Conservation (phyloP, 2,888 invertebrate genomes). For the Mystacides longicornis region DNA sequence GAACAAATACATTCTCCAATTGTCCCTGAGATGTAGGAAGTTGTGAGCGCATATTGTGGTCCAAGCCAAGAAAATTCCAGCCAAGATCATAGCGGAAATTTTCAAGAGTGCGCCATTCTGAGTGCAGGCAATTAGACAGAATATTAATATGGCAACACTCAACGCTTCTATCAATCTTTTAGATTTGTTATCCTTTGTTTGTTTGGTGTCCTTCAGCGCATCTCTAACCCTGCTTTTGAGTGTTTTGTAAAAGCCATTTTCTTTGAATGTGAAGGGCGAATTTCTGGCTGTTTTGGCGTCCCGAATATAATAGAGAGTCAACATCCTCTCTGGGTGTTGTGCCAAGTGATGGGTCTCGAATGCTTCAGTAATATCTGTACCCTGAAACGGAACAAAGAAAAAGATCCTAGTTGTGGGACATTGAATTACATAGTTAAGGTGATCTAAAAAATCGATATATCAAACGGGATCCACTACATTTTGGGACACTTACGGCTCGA, state of each 20-base stretch:
- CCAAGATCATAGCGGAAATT: constrained; percentile 36
- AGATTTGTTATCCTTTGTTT: constrained; percentile 34
- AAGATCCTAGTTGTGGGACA: no score
- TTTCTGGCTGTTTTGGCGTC: constrained; percentile 57
- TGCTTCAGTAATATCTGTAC: constrained; percentile 73
- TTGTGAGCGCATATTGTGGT: constrained; percentile 62
- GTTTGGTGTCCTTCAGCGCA: constrained; percentile 47
- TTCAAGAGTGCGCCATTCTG: constrained; percentile 30
- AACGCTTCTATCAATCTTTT: constrained; percentile 38
- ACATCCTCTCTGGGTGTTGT: constrained; percentile 47
- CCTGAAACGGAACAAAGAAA: no score
- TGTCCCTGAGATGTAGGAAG: constrained; percentile 67
- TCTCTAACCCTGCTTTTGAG: constrained; percentile 54
- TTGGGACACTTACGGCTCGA: no score
- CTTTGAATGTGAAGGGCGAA: constrained; percentile 65
- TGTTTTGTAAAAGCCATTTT: constrained; percentile 67
- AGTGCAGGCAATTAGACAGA: constrained; percentile 3
- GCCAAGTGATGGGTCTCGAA: constrained; percentile 69
- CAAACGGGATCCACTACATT: no score
- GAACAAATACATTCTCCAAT: constrained; percentile 72
- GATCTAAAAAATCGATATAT: no score
- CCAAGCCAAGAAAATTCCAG: constrained; percentile 53
- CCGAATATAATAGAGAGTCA: constrained; percentile 57
- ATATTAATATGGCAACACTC: constrained; percentile 3
- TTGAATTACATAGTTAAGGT: no score